Base-by-base conservation (phyloP, 2,113 vertebrate genomes). In the Deroptyus accipitrinus region DNA sequence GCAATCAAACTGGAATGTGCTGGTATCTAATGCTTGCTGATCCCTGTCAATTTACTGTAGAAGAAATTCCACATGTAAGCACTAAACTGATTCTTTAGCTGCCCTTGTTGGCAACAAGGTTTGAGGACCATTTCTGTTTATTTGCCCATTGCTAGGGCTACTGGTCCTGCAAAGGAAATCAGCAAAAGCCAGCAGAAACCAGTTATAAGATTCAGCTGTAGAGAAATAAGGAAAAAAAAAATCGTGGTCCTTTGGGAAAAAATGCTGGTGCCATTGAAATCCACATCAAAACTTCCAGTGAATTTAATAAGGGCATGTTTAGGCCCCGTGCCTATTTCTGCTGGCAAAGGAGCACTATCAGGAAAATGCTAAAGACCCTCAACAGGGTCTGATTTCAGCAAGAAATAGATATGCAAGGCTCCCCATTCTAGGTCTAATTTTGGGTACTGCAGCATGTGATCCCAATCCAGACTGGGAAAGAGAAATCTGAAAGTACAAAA, bases 211-310 rank as follows among this genome's bases (percentile, higher is more conserved):
- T 6, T 55, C 30, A 80, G 25, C 25, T 61, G 39, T 22, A 51
- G 11, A 83, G 10, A 7, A 9, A 15, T n/a, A 37, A 20, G 6
- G 9, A 13, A 14, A 67, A 37, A 46, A 22, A 23, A 49, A 35
- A 5, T 17, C n/a, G 24, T 23, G 3, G 27, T 76, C 54, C 54
- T 83, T 83, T 83, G 68, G 88, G 63, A 39, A 63, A 90, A 90
- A 55, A 49, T 12, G 20, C 46, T 92, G 72, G 25, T 95, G 72
- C 93, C 85, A 37, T 70, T 94, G 79, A 94, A 95, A 86, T 74
- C 83, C 94, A 92, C 83, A 94, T 92, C 85, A 96, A 94, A 97
- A 95, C 85, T 83, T 70, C 13, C 68, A 94, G 27, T 41, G 42
- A 83, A 24, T 96, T 95, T 95, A 88, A 90, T 86, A 68, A 81